Base-by-base conservation (phyloP, 2,113 vertebrate genomes). In the Neofelis nebulosa region DNA sequence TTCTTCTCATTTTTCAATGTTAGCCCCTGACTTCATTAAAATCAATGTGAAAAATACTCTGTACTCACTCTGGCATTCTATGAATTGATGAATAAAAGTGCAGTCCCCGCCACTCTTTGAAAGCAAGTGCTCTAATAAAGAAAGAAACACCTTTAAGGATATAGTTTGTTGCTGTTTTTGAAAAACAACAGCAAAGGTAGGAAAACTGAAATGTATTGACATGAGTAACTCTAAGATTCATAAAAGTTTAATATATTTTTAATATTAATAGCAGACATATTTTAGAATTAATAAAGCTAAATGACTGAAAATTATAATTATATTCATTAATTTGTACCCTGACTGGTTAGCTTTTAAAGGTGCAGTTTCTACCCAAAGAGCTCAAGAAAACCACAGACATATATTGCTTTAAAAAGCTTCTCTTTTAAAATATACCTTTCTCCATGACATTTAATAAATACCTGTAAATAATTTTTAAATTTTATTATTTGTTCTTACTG, bases 31-130 rank as follows among this genome's bases (percentile, higher is more conserved):
- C 97, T 98, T 98, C 71, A 97, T 96, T 96, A 97, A 98, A 98
- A 98, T 91, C 97, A 99, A 98, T 98, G 98, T 98, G 98, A 99
- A 98, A 98, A 99, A 99, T 96, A 96, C 98, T 98, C 98, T 99
- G 99, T 99, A 99, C 99, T 99, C 99, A 99, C 99, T 99, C 99
- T 99, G 99, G 99, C 99, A 99, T 97, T 99, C 99, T 99, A 99
- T 99, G 99, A 99, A 99, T 96, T 99, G 99, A 99, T 99, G 99
- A 98, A 99, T 99, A 99, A 99, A 99, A 99, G 99, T 99, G 98
- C 99, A 99, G 99, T 99, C 99, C 99, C 99, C 99, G 99, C 99
- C 99, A 98, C 99, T 99, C 99, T 99, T 99, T 99, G 99, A 99
- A 98, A 99, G 99, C 99, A 99, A 99, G 99, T 99, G 99, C 99